phyloP scores from a whole-genome alignment of 2,888 invertebrate species.

The Trachelus tabidus region DNA sequence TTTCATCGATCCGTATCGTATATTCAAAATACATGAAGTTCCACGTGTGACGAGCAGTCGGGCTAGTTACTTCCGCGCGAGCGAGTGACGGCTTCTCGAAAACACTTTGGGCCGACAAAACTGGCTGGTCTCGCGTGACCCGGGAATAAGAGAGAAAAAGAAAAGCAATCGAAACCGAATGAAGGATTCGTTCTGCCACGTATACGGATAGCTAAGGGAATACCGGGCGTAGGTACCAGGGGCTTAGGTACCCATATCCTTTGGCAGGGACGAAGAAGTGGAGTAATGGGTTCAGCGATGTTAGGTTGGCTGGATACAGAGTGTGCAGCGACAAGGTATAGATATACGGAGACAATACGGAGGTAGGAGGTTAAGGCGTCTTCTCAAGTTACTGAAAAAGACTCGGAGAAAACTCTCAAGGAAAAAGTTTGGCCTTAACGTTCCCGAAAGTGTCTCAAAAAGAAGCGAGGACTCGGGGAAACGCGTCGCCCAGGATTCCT shows the following conservation, averaged over 20 bases:
- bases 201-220: background rate
- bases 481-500: constrained; percentile 44
- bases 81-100: background rate
- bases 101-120: background rate
- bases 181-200: background rate
- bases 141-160: background rate
- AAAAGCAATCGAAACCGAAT: background rate
- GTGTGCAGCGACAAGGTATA: background rate
- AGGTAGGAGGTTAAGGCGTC: constrained; percentile 31
- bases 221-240: no score
- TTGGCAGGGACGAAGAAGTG: background rate
- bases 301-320: background rate
- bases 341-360: background rate
- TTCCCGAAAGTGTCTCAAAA: constrained; percentile 64
- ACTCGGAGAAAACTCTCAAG: constrained; percentile 36
- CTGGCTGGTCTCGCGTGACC: background rate
- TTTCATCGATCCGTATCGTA: no score
- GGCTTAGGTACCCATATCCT: background rate
- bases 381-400: constrained; percentile 50
- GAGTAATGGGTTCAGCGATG: background rate
- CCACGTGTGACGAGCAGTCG: background rate
- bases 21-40: no score
- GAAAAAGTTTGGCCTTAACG: constrained; percentile 57
- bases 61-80: background rate
- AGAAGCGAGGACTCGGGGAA: constrained; percentile 34